Base-by-base conservation (phyloP, 1,140 invertebrate genomes). In the Drosophila mauritiana region DNA sequence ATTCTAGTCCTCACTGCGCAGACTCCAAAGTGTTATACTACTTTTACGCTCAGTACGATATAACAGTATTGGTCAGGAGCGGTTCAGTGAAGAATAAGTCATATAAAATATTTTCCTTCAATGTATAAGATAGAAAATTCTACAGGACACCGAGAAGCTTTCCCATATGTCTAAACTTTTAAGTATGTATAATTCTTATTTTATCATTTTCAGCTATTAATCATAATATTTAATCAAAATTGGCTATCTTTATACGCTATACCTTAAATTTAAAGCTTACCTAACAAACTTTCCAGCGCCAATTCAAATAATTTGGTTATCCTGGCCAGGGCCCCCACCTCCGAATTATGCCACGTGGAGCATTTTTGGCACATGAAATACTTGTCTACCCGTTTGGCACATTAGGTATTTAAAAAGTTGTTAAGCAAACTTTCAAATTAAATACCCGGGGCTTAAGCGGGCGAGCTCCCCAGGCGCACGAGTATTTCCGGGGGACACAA, bases 401-500 rank as follows among this genome's bases (percentile, higher is more conserved):
- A 73, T 74, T 74, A 49, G 81, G 61, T 73, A 80, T 84, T 85
- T 84, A 85, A 85, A 84, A 85, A 81, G 78, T 85, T 86, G 59
- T 73, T 77, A 52, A 65, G 72, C 82, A 85, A 84, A 85, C 82
- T 85, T 85, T 78, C 59, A 85, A 85, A 86, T 81, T 77, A 85
- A 85, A 85, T 73, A 69, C 63, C 48, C 56, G 13, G 67, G 12
- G 73, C 68, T 80, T 78, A 86, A 78, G 85, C 64, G 77, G 77
- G 77, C 68, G 61, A 73, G 69, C 77, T 34, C 70, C 70, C 59
- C 68, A 58, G 55, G 61, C 56, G 52, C 46, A 42, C 40, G 22
- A 40, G 34, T 34, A 27, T 72, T 46, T 20, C 7, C 4, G 36
- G 20, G 55, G 54, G 20, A 11, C 15, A 34, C 22, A 15, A 57